Base-by-base conservation (phyloP, 2,888 invertebrate species). In the Arge pagana region DNA sequence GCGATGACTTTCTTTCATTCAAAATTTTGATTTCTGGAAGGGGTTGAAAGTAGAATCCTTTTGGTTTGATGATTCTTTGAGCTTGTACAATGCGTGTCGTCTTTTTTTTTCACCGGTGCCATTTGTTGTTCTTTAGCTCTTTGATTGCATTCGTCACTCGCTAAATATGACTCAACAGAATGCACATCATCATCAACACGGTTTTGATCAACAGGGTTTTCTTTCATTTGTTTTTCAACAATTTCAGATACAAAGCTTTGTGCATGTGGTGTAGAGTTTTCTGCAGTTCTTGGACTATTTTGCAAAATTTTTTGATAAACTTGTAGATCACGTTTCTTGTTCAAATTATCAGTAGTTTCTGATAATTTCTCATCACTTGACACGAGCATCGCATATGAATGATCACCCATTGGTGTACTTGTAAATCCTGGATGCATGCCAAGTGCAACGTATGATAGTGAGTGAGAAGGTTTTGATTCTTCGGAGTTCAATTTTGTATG, bases 371-470 rank as follows among this genome's bases (percentile, higher is more conserved):
- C 19, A 30, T 42, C 21, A 42, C 19, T 42, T 11, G 10, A 13
- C 26, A 30, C 31, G n/a, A 30, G 30, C 6, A 28, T 30, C 10
- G 42, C 30, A 42, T 42, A 42, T 18, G 42, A 42, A 42, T 42
- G 42, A 30, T 42, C 30, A 30, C 42, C 18, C 19, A 42, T 30
- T 30, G 42, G 42, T 42, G 42, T 42, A 30, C 42, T 30, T 11
- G 42, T 42, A 42, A 30, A 42, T 42, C 30, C 30, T 30, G 42
- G 42, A 30, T 42, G 19, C 30, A 19, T 30, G 40, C 16, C 13
- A 40, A 40, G 26, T 40, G 26, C 4, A 40, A 13, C 13, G 24
- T 40, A 40, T 40, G 28, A 41, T 41, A 10, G 28, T 28, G 41
- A 41, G 16, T 42, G 7, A 3, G 13, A 13, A 30, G 30, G 2